These are phyloP conservation scores for Psettodes erumei DNA, from an alignment of 2,113 vertebrate genomes.

Conservation along the genomic window DNA sequence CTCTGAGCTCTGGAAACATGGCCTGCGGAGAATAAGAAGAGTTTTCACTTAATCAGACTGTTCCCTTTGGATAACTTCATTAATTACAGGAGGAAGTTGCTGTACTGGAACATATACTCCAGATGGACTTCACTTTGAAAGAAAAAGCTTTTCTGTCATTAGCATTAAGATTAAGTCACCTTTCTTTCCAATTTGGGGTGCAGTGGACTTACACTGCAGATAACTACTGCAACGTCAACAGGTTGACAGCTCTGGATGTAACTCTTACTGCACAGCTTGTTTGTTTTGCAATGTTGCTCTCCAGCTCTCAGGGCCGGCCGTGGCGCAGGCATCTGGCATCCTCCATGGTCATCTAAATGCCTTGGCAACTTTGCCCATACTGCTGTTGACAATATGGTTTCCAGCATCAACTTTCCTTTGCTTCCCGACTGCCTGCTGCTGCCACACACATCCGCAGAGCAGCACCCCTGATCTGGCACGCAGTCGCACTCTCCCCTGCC, in stretches of 20 bases:
- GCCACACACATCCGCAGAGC: constrained; percentile 38
- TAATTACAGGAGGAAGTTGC: constrained; percentile 74
- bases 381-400: constrained; percentile 47
- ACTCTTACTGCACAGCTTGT: constrained; percentile 10
- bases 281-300: constrained; percentile 37
- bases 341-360: constrained; percentile 25
- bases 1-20: constrained; percentile 32
- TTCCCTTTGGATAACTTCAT: constrained; percentile 70
- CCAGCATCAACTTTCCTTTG: constrained; percentile 54
- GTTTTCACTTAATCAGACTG: constrained; percentile 74
- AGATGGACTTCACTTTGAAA: constrained; percentile 49
- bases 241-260: constrained; percentile 9
- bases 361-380: constrained; percentile 26
- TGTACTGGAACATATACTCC: constrained; percentile 54
- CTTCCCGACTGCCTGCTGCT: constrained; percentile 35
- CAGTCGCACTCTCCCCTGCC: constrained; percentile 36
- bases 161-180: too few species aligned
- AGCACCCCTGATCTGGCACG: constrained; percentile 53
- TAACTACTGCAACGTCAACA: constrained; percentile 1
- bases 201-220: not conserved
- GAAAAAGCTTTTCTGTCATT: constrained; percentile 12
- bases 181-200: constrained; percentile 2
- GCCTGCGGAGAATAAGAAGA: constrained; percentile 69
- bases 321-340: constrained; percentile 36
- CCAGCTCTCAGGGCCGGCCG: constrained; percentile 18